Base-by-base conservation (phyloP, 2,113 vertebrate genomes). In the Zapornia atra region DNA sequence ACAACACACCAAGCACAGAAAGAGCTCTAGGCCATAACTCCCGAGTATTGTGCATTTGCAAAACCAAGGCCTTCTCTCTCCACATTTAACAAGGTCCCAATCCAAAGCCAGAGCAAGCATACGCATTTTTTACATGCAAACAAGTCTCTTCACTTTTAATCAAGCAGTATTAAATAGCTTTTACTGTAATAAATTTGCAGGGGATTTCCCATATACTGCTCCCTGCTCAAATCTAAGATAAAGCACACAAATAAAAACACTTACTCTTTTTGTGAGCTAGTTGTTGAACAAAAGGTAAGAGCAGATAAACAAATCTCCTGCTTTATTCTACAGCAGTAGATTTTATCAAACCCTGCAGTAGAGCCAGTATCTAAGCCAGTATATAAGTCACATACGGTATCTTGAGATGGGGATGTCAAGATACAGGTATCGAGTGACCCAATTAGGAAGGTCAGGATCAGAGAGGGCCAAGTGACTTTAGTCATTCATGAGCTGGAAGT, bases 1-100 rank as follows among this genome's bases (percentile, higher is more conserved):
- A 95, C 11, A 38, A 38, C 88, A 90, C 64, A 91, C 36, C 44
- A 78, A 63, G 89, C 75, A 93, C 21, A 75, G 50, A 38, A 81
- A 86, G 51, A 73, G 75, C 89, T 95, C 83, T 56, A 96, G 51
- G 88, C 91, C 71, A 44, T 56, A 90, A 92, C 29, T 70, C 38
- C 28, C 69, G 66, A 97, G 79, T 87, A 94, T 10, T 65, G 93
- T 28, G 72, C 42, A 46, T 51, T 72, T 95, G 46, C 70, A 93
- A 95, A 97, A 96, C 53, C 73, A 66, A 86, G 85, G 68, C 63
- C 3, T 4, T 34, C 66, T 56, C 86, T 50, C 38, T 29, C 48
- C 33, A 25, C 19, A 12, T 29, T 78, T 68, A 53, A 59, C 36
- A 72, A 48, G n/a, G 51, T 68, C 72, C 59, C 40, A 61, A 71